A percentile compares a stretch with the other conserved stretches of the same genome.
Evolutionary conservation across 2,888 invertebrate species (phyloP).

Genomic region (Andrena flavipes): DNA sequence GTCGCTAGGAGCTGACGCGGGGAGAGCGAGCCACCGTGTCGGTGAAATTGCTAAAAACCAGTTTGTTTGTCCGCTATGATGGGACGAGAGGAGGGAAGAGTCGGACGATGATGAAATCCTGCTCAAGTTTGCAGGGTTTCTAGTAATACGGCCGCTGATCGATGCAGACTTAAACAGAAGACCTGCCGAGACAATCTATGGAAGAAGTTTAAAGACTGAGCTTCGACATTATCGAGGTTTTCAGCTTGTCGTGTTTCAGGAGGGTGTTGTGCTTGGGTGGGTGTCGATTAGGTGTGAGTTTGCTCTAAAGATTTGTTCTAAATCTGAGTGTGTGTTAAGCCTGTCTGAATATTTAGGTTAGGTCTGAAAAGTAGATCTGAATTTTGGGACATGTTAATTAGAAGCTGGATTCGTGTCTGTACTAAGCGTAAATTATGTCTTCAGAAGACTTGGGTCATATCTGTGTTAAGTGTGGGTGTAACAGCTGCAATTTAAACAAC

Average conservation of each 20-base stretch:
- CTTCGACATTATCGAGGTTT: neutral
- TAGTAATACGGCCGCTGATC: constrained; percentile 48
- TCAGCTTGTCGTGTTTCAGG: neutral
- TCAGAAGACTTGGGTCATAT: too few species aligned
- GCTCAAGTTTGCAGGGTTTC: constrained; percentile 30
- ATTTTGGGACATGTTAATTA: neutral
- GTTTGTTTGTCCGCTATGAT: constrained; percentile 4
- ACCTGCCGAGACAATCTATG: constrained; percentile 1
- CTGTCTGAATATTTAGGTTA: neutral
- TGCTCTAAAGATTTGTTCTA: neutral
- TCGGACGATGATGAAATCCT: constrained; percentile 29
- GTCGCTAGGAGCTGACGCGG: neutral
- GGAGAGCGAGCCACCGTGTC: neutral
- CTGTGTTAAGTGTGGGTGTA: too few species aligned
- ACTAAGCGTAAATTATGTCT: too few species aligned
- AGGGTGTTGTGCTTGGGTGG: neutral
- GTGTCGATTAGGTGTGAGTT: neutral
- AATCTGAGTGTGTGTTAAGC: neutral
- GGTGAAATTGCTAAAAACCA: constrained; percentile 22
- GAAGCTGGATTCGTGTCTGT: too few species aligned
- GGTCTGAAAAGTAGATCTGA: neutral
- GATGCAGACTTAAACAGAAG: constrained; percentile 28
- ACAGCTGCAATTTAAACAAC: too few species aligned
- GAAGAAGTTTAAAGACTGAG: constrained; percentile 8
- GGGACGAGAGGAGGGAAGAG: neutral